Base-by-base conservation (phyloP, 2,888 invertebrate genomes). In the Hybos culiciformis region DNA sequence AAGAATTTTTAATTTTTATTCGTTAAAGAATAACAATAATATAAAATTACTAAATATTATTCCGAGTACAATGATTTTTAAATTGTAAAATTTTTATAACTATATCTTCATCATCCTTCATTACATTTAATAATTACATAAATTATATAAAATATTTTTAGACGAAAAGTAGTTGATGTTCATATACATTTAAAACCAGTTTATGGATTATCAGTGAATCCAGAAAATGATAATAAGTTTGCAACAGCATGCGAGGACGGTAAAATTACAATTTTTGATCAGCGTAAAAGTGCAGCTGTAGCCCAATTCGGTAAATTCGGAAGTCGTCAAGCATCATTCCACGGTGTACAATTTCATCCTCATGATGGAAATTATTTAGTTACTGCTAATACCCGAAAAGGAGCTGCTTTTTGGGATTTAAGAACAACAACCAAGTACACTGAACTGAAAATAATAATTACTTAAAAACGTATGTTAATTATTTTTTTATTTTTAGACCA, bases 331-430 rank as follows among this genome's bases (percentile, higher is more conserved):
- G 74, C 77, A 41, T 78, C 91, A n/a, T 93, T 90, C 69, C 92
- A 93, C 66, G 86, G 90, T n/a, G 92, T 92, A 29, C 85, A 85
- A 78, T 92, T 84, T 65, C 91, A 93, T 67, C 93, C 93, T 0
- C 69, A 75, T 19, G 88, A 91, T 57, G 74, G 83, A 0, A 73
- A 80, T 53, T 75, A 83, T 52, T 62, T 94, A 46, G 86, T 85
- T 12, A 88, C 91, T 6, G 92, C 92, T 1, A 93, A 93, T 68
- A 82, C 88, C 3, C 80, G 83, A 52, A 85, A 90, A 56, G 93
- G 93, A 0, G 80, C 90, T 34, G 82, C 81, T 5, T 72, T 93
- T 33, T 93, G 91, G 90, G 94, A 94, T 61, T 70, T 88, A 34
- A 72, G 93, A 11, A 26, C 18, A 23, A 9, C 39, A 20, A 31